Evolutionary conservation across 2,888 invertebrate genomes (phyloP).

Genomic region (Amblyjoppa proteus): DNA sequence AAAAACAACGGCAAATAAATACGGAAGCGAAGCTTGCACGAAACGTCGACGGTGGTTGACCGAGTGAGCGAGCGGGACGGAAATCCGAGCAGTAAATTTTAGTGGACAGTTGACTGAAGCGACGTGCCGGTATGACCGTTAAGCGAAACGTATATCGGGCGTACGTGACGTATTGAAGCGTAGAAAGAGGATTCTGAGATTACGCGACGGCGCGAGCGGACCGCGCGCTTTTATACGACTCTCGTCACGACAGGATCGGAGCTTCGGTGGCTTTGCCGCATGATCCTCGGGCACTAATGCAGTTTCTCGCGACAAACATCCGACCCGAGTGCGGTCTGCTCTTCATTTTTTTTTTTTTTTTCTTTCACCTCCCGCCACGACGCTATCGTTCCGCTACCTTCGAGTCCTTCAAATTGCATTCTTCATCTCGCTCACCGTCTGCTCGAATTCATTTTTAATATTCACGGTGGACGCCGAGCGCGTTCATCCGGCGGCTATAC

Average conservation of each 20-base stretch:
- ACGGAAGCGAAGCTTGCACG: slow-evolving; percentile 27
- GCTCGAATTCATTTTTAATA: not conserved
- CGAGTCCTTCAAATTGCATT: not conserved
- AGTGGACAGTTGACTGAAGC: slow-evolving; percentile 65
- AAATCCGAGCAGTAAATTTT: slow-evolving; percentile 65
- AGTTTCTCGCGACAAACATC: not conserved
- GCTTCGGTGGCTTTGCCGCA: slow-evolving; percentile 37
- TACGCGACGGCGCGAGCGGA: slow-evolving; percentile 48
- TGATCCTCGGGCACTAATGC: slow-evolving; percentile 55
- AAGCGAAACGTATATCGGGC: slow-evolving; percentile 65
- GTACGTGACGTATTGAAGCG: slow-evolving; percentile 70
- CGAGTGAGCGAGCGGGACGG: slow-evolving; percentile 51
- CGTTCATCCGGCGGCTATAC: not conserved
- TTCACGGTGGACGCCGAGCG: slow-evolving; percentile 11
- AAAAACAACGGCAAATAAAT: slow-evolving; percentile 37
- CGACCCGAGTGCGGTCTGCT: not conserved
- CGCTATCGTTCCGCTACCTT: not conserved
- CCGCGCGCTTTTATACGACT: slow-evolving; percentile 51
- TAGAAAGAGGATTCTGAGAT: slow-evolving; percentile 68
- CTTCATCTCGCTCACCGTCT: not conserved
- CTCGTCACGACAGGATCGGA: slow-evolving; percentile 48
- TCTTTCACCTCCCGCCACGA: too few relatives aligned
- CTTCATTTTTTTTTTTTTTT: not conserved
- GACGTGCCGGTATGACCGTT: slow-evolving; percentile 65
- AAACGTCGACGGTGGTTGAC: slow-evolving; percentile 35